Evolutionary conservation across 2,797 vertebrate species (phyloP).

Genomic region (Loris lydekkerianus): DNA sequence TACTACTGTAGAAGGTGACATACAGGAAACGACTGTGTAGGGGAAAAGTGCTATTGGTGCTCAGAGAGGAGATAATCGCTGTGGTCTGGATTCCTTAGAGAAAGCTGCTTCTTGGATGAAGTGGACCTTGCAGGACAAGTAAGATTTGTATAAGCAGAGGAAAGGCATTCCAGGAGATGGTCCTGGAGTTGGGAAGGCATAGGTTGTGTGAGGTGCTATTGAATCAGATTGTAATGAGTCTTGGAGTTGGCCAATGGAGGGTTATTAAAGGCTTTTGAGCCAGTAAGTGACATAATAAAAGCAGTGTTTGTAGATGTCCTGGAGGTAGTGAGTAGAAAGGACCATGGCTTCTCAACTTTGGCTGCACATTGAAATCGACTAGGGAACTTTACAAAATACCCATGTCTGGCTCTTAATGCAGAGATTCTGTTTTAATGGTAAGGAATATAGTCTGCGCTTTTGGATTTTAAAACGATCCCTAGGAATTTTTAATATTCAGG

Average conservation of each 20-base stretch:
- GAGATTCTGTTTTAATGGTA: conserved; percentile 32
- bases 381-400: background rate
- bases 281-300: conserved; percentile 12
- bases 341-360: background rate
- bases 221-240: conserved; percentile 33
- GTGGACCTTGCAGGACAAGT: conserved; percentile 18
- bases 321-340: background rate
- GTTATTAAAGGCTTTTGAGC: conserved; percentile 39
- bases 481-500: background rate
- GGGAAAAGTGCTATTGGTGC: background rate
- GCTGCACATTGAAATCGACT: conserved; percentile 1
- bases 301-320: conserved; percentile 26
- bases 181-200: background rate
- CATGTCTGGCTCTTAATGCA: background rate
- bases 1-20: background rate
- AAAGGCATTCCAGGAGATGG: background rate
- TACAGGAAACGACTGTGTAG: conserved; percentile 7
- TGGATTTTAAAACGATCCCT: background rate
- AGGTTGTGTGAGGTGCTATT: conserved; percentile 22
- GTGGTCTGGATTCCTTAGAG: conserved; percentile 15
- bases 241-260: conserved; percentile 1
- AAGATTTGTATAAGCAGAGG: conserved; percentile 42
- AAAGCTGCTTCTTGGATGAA: background rate
- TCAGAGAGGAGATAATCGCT: background rate
- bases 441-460: background rate